Percentiles rank a stretch among this genome's conserved stretches.
These are phyloP conservation scores for Lasioglossum leucozonium DNA, from an alignment of 2,888 invertebrate genomes.

Conservation along the genomic window DNA sequence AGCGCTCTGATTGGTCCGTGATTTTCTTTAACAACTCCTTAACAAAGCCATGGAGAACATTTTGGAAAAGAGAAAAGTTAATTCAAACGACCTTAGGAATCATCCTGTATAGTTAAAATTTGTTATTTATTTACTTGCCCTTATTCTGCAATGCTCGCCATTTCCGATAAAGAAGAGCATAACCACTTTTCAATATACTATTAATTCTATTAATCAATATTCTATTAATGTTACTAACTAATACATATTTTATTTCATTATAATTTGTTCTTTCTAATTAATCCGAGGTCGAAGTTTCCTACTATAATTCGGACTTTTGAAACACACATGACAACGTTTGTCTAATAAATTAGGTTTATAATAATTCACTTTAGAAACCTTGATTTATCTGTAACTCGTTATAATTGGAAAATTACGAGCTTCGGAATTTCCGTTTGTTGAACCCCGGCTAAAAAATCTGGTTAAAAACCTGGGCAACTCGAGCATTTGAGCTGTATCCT, in stretches of 20 bases:
- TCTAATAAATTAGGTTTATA: not conserved
- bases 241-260: not conserved
- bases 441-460: not conserved
- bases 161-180: no score
- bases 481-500: not conserved
- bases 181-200: no score
- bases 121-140: not conserved
- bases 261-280: not conserved
- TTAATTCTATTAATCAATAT: no score
- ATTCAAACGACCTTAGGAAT: no score
- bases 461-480: not conserved
- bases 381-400: no score
- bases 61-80: no score
- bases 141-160: no score
- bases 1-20: no score
- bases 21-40: no score
- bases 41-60: no score
- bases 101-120: not conserved
- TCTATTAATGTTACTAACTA: not conserved
- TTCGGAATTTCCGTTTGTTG: not conserved
- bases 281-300: not conserved
- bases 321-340: not conserved
- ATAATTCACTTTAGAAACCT: no score
- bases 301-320: not conserved
- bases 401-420: no score